Evolutionary conservation across 2,888 invertebrate genomes (phyloP), one percentile per base, ranked within the genome.

Genomic region (Elysia crispata): DNA sequence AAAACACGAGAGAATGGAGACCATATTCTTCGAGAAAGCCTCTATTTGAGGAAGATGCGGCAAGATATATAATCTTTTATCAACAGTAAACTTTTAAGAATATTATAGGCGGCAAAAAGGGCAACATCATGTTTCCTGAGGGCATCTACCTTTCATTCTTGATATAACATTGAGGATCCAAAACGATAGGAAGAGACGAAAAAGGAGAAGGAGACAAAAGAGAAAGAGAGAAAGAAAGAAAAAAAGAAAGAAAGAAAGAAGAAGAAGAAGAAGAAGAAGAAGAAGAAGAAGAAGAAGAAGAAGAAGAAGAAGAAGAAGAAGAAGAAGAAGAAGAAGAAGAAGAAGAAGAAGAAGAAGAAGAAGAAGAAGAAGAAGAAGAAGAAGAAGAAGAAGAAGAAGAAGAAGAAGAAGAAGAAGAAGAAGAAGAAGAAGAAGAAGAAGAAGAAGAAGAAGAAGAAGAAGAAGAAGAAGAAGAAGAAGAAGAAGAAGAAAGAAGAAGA

Each of bases 171-270:
- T 33, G 0, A 11, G 13, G 64, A 20, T 11, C 23, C 11, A 18
- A 18, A 15, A 20, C 18, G 64, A 49, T 8, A n/a, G 6, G 50
- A 6, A 13, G 73, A 72, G 73, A 49, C 11, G 73, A 23, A 6
- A 25, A 23, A 28, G 23, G 20, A 31, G 30, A 60, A 54, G 54
- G 20, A 20, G 28, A 15, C 28, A 28, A 30, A 60, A 60, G 74
- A 60, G 74, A 30, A 30, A 60, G 60, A 60, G 60, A 74, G 60
- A 74, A 31, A 60, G 60, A 76, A 54, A 76, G 76, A 33, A 54
- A 76, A 50, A 41, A 54, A 76, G 67, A 67, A 67, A 50, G 67
- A 76, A 54, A 76, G 76, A 76, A 67, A 67, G 50, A 76, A 67
- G 23, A 50, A 66, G 76, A 76, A 23, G 64, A 64, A 76, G 62